phyloP scores from a whole-genome alignment of 2,888 invertebrate genomes.

The Cyrtodaria siliqua region DNA sequence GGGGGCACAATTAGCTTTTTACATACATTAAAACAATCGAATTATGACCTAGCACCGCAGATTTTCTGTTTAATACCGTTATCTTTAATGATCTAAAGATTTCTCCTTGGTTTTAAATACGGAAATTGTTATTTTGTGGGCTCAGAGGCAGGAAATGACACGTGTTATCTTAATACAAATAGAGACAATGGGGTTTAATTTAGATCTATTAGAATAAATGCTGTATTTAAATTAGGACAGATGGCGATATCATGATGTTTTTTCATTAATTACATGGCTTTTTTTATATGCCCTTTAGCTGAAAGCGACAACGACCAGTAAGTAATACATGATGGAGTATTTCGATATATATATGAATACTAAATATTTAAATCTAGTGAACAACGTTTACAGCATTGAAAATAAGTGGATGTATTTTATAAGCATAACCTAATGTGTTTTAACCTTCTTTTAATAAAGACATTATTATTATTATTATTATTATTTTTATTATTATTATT shows the following conservation, averaged over 20 bases:
- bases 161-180: slow-evolving; percentile 35
- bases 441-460: no score
- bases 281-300: no score
- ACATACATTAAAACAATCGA: slow-evolving; percentile 36
- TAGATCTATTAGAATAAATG: slow-evolving; percentile 15
- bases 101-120: slow-evolving; percentile 4
- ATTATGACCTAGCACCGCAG: not conserved
- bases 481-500: no score
- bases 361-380: no score
- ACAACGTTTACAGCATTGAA: no score
- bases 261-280: no score
- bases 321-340: not conserved
- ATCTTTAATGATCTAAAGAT: slow-evolving; percentile 14
- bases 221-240: slow-evolving; percentile 25
- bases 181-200: slow-evolving; percentile 21
- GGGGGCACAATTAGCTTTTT: slow-evolving; percentile 24
- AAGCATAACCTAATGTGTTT: no score
- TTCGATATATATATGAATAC: not conserved
- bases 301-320: no score
- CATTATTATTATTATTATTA: no score
- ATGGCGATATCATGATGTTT: slow-evolving; percentile 6
- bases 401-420: no score
- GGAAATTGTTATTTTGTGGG: slow-evolving; percentile 3
- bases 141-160: slow-evolving; percentile 33
- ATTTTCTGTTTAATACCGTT: slow-evolving; percentile 13